Evolutionary conservation across 2,797 vertebrate genomes (phyloP).

Genomic region (Lagocephalus sceleratus): DNA sequence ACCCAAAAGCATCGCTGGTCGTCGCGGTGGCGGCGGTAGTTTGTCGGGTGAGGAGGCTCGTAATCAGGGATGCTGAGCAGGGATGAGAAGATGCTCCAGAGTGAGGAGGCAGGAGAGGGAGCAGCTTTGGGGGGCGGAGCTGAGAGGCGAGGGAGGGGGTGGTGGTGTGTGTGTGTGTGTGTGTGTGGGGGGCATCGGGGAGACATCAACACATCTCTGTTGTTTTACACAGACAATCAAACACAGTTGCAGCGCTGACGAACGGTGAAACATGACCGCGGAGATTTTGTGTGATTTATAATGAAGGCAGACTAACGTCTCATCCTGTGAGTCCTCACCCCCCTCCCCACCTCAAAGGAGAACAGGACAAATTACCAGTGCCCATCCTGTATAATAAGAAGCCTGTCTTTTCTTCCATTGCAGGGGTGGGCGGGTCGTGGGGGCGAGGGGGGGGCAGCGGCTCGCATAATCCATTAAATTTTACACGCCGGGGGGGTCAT

Average conservation of each 20-base stretch:
- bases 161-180: too few relatives aligned
- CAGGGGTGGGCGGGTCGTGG: background rate
- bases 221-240: conserved; percentile 5
- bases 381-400: conserved; percentile 20
- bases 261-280: background rate
- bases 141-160: too few relatives aligned
- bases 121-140: too few relatives aligned
- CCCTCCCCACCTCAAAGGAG: conserved; percentile 14
- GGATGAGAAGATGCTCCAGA: too few relatives aligned
- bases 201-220: conserved; percentile 15
- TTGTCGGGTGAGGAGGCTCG: too few relatives aligned
- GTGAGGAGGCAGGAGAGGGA: too few relatives aligned
- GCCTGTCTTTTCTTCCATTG: conserved; percentile 14
- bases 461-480: conserved; percentile 46
- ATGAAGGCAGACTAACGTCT: conserved; percentile 22
- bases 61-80: too few relatives aligned
- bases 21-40: too few relatives aligned
- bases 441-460: background rate
- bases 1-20: too few relatives aligned
- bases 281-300: conserved; percentile 21
- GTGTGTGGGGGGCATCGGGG: too few relatives aligned
- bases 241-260: too few relatives aligned
- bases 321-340: conserved; percentile 16
- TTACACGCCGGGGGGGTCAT: conserved; percentile 33
- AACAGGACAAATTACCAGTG: conserved; percentile 40